Evolutionary conservation across 1,140 invertebrate genomes (phyloP), one percentile per base, ranked within the genome.

Genomic region (Drosophila jambulina): DNA sequence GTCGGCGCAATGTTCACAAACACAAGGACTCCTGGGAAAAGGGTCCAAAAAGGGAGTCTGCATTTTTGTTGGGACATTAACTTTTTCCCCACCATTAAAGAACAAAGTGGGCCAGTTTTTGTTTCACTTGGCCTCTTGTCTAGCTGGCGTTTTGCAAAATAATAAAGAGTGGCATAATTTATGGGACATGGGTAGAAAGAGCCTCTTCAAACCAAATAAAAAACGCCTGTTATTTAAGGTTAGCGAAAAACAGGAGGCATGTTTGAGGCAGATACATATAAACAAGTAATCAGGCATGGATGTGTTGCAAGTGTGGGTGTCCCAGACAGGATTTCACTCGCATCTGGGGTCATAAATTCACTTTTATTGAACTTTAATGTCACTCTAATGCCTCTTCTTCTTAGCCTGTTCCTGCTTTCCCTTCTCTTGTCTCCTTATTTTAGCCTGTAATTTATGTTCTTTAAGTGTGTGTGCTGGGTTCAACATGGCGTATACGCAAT

Each of bases 151-250:
- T 82, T 87, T 79, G 71, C 69, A 79, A 82, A 79, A 87, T 87
- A 86, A 87, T 86, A 86, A 87, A 87, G 82, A 76, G 75, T 87
- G 62, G 65, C 75, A 82, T 79, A 86, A 86, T 82, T 87, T 86
- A 86, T 87, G 82, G 78, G 67, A 61, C 59, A 45, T 9, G 15
- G 25, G 48, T 19, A 13, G 0, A 43, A 19, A 43, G 8, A 17
- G 23, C 23, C 78, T 82, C 53, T 71, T 82, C 27, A 72, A 86
- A 75, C 75, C 59, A 78, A 25, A 85, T 54, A 76, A 79, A 29
- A 86, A 87, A 25, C 13, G 57, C 43, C 43, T 79, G 75, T 87
- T 87, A 87, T 87, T 86, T 87, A 86, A 86, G 76, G 75, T 64
- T 61, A 63, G 48, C 17, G 64, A 51, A 58, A 32, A 12, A 29